Base-by-base conservation (phyloP, 2,113 vertebrate genomes). In the Ageneiosus marmoratus region DNA sequence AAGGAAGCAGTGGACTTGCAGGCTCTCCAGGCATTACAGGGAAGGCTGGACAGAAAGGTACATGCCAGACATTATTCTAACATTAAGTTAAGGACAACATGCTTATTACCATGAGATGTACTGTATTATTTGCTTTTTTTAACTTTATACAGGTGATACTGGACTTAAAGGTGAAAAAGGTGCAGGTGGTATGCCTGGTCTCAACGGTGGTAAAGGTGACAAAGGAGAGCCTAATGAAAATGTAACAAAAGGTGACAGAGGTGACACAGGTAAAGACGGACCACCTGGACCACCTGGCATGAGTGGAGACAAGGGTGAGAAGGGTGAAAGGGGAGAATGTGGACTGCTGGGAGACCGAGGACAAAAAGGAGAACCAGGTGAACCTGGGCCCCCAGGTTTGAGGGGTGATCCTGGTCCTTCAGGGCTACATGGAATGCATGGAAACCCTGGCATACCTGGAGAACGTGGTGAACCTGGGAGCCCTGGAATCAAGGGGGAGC, bases 81-180 rank as follows among this genome's bases (percentile, higher is more conserved):
- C 29, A 15, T 34, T 76, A 37, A 34, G 13, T 58, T 84, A 11
- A 6, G 4, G 8, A 44, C 27, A 58, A 41, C 48, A 74, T n/a
- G 24, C 34, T 51, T 79, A 67, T 46, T 5, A 34, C 41, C 6
- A n/a, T 60, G 16, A 48, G 18, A 65, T 16, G 27, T 18, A 48
- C 46, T 65, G 37, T 46, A 56, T 53, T 63, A 34, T 5, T 73
- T 60, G 29, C 9, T 16, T 53, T 84, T n/a, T 79, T 77, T 80
- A 55, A 22, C 5, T 55, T 70, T 15, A 44, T 89, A 32, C 89
- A 99, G 98, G 98, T 90, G 95, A 96, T 77, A 77, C 88, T 62
- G 97, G 97, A 87, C 83, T 89, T 37, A 98, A 96, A 94, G 97
- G 97, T 56, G 95, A 93, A n/a, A 96, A 94, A 86, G 98, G 98